Evolutionary conservation across 2,797 vertebrate genomes (phyloP), one percentile per base, ranked within the genome.

Genomic region (Pachyuromys duprasi): DNA sequence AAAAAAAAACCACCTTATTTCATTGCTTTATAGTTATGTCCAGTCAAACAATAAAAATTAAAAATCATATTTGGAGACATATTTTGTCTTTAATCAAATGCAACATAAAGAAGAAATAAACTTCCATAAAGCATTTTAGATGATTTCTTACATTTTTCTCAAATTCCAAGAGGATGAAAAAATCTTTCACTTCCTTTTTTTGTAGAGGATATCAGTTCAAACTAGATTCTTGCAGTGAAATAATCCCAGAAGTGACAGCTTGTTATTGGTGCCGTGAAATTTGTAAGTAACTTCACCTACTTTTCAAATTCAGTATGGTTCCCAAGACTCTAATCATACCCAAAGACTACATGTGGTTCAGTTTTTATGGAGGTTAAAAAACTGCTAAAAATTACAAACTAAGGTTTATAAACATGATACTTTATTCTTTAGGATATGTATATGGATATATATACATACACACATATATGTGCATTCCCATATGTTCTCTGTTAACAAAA

Each of bases 331-430:
- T 93, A 69, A 28, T 17, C 86, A 28, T 39, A 83, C 75, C n/a
- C 31, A 57, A 96, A 86, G n/a, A 70, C 28, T 24, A 57, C 33
- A 90, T 28, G 39, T 22, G 18, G 79, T 62, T 91, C 82, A 70
- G 36, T 81, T 94, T 75, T 42, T 83, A 12, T 36, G 45, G 17
- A 2, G 3, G n/a, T 57, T 62, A 75, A 94, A 45, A 49, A 60
- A 49, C 3, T 72, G 31, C n/a, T 86, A 53, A 84, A 89, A 87
- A 53, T 94, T 93, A 81, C 26, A 95, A 78, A 5, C 70, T 87
- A 81, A 96, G 86, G 70, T 88, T 20, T 81, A 88, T 93, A 91
- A 92, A 72, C 13, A 93, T n/a, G 74, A 62, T 20, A n/a, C 42
- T 78, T 94, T 65, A 84, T 88, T 90, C 84, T 86, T 80, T 67